phyloP scores from a whole-genome alignment of 2,113 vertebrate genomes.

The Ammodytes marinus region DNA sequence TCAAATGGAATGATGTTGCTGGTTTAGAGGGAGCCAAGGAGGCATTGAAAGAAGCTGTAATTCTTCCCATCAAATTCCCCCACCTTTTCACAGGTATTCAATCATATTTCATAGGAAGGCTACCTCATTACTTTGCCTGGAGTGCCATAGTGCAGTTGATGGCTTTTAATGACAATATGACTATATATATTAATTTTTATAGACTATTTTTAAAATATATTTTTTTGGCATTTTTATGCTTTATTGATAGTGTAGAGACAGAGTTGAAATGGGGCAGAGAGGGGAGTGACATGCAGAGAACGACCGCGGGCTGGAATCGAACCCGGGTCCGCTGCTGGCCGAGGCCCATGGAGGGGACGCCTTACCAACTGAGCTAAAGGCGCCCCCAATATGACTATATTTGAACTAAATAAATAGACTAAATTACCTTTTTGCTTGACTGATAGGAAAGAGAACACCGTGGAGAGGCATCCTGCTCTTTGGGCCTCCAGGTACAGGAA shows the following conservation, averaged over 20 bases:
- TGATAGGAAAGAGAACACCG: conserved; percentile 95
- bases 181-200: too few relatives aligned
- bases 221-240: too few relatives aligned
- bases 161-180: conserved; percentile 1
- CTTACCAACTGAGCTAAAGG: too few relatives aligned
- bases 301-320: too few relatives aligned
- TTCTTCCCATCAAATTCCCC: conserved; percentile 98
- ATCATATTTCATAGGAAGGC: neutral
- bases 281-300: too few relatives aligned
- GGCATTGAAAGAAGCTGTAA: conserved; percentile 98
- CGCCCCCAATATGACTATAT: too few relatives aligned
- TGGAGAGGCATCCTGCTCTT: conserved; percentile 98
- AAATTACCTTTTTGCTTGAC: conserved; percentile 17
- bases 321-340: too few relatives aligned
- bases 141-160: neutral
- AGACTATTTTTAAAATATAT: too few relatives aligned
- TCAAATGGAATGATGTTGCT: conserved; percentile 96
- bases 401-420: neutral
- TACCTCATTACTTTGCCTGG: neutral
- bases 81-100: conserved; percentile 95
- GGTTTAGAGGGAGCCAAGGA: conserved; percentile 98
- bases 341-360: too few relatives aligned
- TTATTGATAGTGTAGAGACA: too few relatives aligned
- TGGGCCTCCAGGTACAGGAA: conserved; percentile 98
- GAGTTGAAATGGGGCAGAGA: too few relatives aligned